Percentiles rank a stretch among this genome's conserved stretches.
These are phyloP conservation scores for Amphipoea lucens DNA, from an alignment of 2,888 invertebrate genomes.

Conservation along the genomic window DNA sequence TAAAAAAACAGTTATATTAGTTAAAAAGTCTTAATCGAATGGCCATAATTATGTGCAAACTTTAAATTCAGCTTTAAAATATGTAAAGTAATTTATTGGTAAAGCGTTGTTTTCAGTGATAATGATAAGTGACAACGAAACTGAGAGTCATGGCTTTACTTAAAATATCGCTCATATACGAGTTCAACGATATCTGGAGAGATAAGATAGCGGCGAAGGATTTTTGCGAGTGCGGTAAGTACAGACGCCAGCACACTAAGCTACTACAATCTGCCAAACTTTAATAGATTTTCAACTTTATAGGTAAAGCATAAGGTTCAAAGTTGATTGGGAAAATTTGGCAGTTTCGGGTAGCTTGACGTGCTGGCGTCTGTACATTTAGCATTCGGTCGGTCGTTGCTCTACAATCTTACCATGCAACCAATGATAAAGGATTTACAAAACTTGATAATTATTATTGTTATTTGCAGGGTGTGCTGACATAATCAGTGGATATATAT, in stretches of 20 bases:
- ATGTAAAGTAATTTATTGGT: conserved; percentile 29
- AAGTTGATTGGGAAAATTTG: too few relatives aligned
- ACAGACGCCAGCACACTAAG: background rate
- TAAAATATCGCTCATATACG: conserved; percentile 25
- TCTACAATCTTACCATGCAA: conserved; percentile 19
- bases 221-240: conserved; percentile 19
- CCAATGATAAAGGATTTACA: conserved; percentile 2
- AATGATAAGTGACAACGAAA: conserved; percentile 49
- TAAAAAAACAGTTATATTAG: background rate
- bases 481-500: too few relatives aligned
- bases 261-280: too few relatives aligned
- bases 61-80: conserved; percentile 19
- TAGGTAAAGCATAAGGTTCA: too few relatives aligned
- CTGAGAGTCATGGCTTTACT: conserved; percentile 49
- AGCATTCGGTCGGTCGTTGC: conserved; percentile 48
- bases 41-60: background rate
- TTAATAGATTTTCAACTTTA: too few relatives aligned
- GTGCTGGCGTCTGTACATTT: background rate
- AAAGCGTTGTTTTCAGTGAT: conserved; percentile 34
- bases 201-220: conserved; percentile 50
- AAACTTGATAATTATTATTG: background rate
- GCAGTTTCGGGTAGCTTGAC: too few relatives aligned
- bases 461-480: too few relatives aligned
- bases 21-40: conserved; percentile 1
- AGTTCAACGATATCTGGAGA: conserved; percentile 53